Conservation (phyloP, 2,113 vertebrate genomes). For the Oncorhynchus masou region DNA sequence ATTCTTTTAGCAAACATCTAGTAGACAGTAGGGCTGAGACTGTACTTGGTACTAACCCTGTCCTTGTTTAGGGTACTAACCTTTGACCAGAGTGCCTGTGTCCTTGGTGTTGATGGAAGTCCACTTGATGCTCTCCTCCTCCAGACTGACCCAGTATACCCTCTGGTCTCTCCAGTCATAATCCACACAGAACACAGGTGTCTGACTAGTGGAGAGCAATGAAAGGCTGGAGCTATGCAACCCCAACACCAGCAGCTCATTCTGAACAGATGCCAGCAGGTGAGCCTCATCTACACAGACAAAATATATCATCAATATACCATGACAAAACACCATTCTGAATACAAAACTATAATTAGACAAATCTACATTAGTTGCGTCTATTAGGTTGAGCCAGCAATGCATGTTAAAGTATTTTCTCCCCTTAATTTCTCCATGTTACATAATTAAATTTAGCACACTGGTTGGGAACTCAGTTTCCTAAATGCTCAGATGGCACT, state of each 20-base stretch:
- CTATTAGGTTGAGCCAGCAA: too few species aligned
- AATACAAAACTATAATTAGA: too few species aligned
- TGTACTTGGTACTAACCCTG: too few species aligned
- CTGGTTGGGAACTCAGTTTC: too few species aligned
- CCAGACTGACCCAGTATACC: slow-evolving; percentile 86
- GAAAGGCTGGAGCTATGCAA: slow-evolving; percentile 75
- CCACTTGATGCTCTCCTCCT: slow-evolving; percentile 87
- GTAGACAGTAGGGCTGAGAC: too few species aligned
- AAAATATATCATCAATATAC: not conserved
- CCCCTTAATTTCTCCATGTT: too few species aligned
- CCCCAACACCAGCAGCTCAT: slow-evolving; percentile 77
- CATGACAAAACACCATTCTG: too few species aligned
- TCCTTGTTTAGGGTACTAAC: too few species aligned
- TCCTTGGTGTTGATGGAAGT: slow-evolving; percentile 65
- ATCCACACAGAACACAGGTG: slow-evolving; percentile 81
- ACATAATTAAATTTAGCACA: too few species aligned
- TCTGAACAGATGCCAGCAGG: slow-evolving; percentile 82
- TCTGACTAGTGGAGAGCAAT: slow-evolving; percentile 70
- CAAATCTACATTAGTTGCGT: too few species aligned
- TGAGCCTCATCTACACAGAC: slow-evolving; percentile 75
- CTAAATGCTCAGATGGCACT: too few species aligned
- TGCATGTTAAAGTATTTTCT: too few species aligned
- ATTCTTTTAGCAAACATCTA: not conserved
- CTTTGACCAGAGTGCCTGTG: slow-evolving; percentile 83
- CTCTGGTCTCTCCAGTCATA: slow-evolving; percentile 78